These are phyloP conservation scores for Copidosoma floridanum DNA, from an alignment of 1,140 invertebrate species.

Conservation along the genomic window DNA sequence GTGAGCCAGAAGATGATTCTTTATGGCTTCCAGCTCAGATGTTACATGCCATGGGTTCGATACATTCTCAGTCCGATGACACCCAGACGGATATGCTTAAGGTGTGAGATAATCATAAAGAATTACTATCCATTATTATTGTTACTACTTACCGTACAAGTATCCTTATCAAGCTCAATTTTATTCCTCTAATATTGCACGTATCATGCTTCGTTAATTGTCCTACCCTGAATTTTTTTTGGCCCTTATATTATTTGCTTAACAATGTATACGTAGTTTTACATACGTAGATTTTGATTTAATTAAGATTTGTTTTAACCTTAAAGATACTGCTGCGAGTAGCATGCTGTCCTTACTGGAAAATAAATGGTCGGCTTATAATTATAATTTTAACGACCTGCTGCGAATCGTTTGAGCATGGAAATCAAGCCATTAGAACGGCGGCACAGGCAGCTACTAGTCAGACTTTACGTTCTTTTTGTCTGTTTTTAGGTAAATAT, in stretches of 20 bases:
- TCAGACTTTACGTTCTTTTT: slow-evolving; percentile 78
- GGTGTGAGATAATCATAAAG: slow-evolving; percentile 53
- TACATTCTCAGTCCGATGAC: slow-evolving; percentile 72
- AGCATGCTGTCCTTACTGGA: slow-evolving; percentile 77
- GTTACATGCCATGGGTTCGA: slow-evolving; percentile 76
- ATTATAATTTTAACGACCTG: slow-evolving; percentile 75
- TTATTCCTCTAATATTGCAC: no score
- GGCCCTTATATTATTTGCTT: background rate
- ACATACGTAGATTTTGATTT: background rate
- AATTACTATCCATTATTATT: no score
- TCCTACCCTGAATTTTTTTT: no score
- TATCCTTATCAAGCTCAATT: no score
- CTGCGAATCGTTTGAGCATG: slow-evolving; percentile 71
- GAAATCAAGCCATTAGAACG: slow-evolving; percentile 74
- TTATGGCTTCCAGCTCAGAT: slow-evolving; percentile 88
- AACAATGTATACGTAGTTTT: no score
- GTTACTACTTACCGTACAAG: no score
- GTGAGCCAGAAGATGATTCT: slow-evolving; percentile 88
- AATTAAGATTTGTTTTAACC: background rate
- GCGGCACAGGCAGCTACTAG: slow-evolving; percentile 80
- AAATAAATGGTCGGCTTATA: slow-evolving; percentile 78
- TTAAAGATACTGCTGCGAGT: slow-evolving; percentile 74
- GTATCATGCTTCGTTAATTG: no score
- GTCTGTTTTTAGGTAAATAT: slow-evolving; percentile 69
- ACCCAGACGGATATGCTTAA: slow-evolving; percentile 73